Percentiles rank a stretch among this genome's conserved stretches.
Conservation (phyloP, 2,888 invertebrate genomes). For the Metellina segmentata region DNA sequence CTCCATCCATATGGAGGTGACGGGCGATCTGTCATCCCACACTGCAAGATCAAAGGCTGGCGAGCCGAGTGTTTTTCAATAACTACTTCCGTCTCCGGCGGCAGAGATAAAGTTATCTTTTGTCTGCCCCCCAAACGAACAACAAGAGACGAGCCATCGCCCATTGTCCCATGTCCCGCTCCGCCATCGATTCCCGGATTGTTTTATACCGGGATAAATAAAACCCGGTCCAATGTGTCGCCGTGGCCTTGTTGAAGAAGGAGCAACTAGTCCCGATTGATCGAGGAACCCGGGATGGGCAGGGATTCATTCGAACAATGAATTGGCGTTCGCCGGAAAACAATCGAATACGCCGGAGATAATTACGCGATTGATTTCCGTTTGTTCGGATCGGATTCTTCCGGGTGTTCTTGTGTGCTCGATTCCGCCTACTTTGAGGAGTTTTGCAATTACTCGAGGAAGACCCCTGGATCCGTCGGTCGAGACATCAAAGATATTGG, state of each 20-base stretch:
- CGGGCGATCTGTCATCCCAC: conserved; percentile 46
- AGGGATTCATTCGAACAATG: conserved; percentile 37
- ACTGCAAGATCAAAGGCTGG: conserved; percentile 56
- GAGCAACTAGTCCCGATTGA: neutral
- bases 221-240: neutral
- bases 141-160: conserved; percentile 48
- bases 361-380: conserved; percentile 32
- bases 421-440: neutral
- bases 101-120: conserved; percentile 68
- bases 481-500: too few species aligned
- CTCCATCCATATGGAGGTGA: conserved; percentile 33
- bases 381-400: neutral
- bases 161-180: neutral
- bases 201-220: too few species aligned
- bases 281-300: neutral
- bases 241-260: neutral
- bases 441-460: neutral
- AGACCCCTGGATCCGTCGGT: too few species aligned
- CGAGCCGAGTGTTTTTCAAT: conserved; percentile 70
- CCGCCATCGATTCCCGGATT: neutral
- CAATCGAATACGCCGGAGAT: conserved; percentile 9
- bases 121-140: conserved; percentile 52
- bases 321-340: neutral
- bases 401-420: conserved; percentile 2
- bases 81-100: conserved; percentile 38